Base-by-base conservation (phyloP, 1,140 invertebrate genomes). In the Metopolophium dirhodum region DNA sequence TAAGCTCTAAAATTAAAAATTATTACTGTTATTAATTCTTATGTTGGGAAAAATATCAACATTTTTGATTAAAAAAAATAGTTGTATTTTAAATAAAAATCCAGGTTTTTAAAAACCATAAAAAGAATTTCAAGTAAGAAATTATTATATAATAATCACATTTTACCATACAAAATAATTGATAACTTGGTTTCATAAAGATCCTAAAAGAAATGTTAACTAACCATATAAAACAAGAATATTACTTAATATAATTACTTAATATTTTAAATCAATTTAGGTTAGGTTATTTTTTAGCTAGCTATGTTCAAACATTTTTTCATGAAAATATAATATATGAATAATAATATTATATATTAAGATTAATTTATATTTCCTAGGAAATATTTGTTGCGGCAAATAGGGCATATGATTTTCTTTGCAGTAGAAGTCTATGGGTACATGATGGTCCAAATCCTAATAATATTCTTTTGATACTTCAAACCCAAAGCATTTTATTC, bases 391-490 rank as follows among this genome's bases (percentile, higher is more conserved):
- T 99, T 95, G 96, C 97, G 95, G 98, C 99, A 7, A 99, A 99
- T 95, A 97, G 97, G 95, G 99, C 99, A 0, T 99, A 99, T 95
- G 99, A 99, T 95, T 99, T 99, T 95, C 95, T 99, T n/a, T 99
- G 98, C 95, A 99, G 98, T 95, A 96, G 98, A 94, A 97, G 97
- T 94, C 97, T 97, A 23, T 98, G 98, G 96, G 97, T 97, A 11
- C 97, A 96, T 14, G 97, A 98, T 94, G 98, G 98, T 35, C 98
- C 99, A 2, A 98, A 99, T 96, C 98, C 99, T 7, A 97, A 99
- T 94, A 99, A 99, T 94, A 99, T 99, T 94, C 97, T 99, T 11
- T 96, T 99, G 1, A 98, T 99, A 94, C 95, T 99, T 35, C 97
- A 97, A 94, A 98, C 99, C 0, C 99, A 99, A 95, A 99, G 98